Evolutionary conservation across 1,140 invertebrate genomes (phyloP), one percentile per base, ranked within the genome.

Genomic region (Euura lappo): DNA sequence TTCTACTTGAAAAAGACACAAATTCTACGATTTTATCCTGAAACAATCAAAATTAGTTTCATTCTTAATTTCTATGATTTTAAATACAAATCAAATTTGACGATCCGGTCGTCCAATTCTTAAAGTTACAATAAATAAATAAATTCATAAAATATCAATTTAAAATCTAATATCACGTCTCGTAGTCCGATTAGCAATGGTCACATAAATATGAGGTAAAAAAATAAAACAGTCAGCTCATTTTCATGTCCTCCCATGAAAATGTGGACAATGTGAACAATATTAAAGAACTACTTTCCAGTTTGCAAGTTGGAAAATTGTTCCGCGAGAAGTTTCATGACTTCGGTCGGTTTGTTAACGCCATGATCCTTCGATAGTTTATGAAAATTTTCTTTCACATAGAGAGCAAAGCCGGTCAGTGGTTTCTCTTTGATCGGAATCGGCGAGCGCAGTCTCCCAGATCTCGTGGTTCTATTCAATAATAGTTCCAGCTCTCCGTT

Each of bases 241-340:
- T 28, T 28, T 28, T 28, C 28, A 28, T 28, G 28, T 28, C 28
- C 28, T 28, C 28, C 28, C 28, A 28, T 28, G 28, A 28, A 28
- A 28, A 28, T 28, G 28, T 28, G 1, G 28, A 28, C 87, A 3
- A 83, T 85, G 0, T 90, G 89, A 28, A 28, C 28, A 28, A 0
- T 28, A 28, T 28, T 28, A 28, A 28, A 28, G 28, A 28, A 28
- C 28, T 28, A 28, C 28, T 28, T 85, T 11, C 81, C 77, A 74
- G 89, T 80, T 85, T 91, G 89, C 74, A 90, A 75, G 51, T 89
- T 86, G 2, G 91, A 90, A 88, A 95, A 97, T 80, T 95, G 90
- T 83, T 93, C 90, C 76, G 95, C 92, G 65, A 97, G 86, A 45
- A 93, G 77, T 77, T 93, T 93, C 95, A 97, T 97, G 1, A 97